These are phyloP conservation scores for Tichodroma muraria DNA, from an alignment of 2,113 vertebrate genomes.

Conservation along the genomic window DNA sequence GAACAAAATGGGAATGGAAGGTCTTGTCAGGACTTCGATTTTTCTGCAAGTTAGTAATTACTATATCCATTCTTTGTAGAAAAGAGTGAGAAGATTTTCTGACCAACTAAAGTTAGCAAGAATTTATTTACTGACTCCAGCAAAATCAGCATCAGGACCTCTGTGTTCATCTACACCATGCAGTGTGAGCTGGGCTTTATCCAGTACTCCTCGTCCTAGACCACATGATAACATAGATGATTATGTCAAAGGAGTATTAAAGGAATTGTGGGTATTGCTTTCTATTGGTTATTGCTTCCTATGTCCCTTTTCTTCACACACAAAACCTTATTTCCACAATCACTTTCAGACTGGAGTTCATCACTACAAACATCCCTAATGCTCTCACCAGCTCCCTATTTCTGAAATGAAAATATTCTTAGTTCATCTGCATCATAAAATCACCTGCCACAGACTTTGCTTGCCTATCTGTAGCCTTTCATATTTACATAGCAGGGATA, in stretches of 20 bases:
- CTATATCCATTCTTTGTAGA: not conserved
- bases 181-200: not conserved
- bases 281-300: not conserved
- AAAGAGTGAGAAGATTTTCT: not conserved
- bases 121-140: not conserved
- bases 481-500: not conserved
- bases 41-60: not conserved
- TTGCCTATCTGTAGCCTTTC: not conserved
- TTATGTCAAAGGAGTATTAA: not conserved
- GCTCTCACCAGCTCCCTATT: not conserved
- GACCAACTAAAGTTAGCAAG: not conserved
- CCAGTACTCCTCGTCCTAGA: not conserved
- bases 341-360: not conserved
- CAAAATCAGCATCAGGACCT: not conserved
- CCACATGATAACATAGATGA: not conserved
- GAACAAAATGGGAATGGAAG: not conserved
- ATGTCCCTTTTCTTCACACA: not conserved
- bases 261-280: not conserved
- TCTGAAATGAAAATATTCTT: not conserved
- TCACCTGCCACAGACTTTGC: not conserved
- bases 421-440: not conserved
- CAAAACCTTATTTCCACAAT: rapidly evolving
- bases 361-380: not conserved
- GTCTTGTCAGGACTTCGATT: not conserved
- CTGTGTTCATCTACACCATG: not conserved